These are phyloP conservation scores for Rotaria socialis DNA, from an alignment of 2,888 invertebrate species.

Conservation along the genomic window DNA sequence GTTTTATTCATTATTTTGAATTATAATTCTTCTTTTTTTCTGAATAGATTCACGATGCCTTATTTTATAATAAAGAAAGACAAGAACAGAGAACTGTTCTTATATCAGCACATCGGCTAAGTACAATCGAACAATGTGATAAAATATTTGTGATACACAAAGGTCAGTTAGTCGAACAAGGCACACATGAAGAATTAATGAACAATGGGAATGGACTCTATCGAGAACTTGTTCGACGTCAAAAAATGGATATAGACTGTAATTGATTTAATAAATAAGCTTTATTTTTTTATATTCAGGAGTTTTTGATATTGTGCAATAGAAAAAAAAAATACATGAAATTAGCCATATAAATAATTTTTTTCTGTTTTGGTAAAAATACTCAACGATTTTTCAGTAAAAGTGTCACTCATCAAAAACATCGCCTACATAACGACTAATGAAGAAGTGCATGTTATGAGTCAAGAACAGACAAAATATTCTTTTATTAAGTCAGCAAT, in stretches of 20 bases:
- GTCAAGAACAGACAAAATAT: no score
- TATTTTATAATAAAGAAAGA: background rate
- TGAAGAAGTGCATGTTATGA: no score
- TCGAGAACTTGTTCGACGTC: slow-evolving; percentile 56
- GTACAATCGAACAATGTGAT: slow-evolving; percentile 62
- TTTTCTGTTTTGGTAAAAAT: no score
- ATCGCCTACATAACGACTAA: no score
- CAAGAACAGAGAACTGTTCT: slow-evolving; percentile 58
- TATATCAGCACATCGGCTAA: slow-evolving; percentile 62
- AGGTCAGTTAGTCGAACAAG: slow-evolving; percentile 62
- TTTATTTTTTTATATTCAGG: background rate
- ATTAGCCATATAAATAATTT: no score
- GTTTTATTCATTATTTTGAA: background rate
- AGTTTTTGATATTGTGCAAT: background rate
- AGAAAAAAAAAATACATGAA: background rate
- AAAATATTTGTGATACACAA: slow-evolving; percentile 62
- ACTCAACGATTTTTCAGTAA: no score
- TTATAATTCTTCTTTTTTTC: background rate
- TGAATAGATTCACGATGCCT: background rate
- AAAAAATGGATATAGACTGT: background rate
- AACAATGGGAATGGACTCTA: slow-evolving; percentile 58
- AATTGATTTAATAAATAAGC: background rate
- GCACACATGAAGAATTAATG: slow-evolving; percentile 62
- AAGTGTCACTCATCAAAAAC: no score
- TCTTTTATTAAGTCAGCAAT: no score